Evolutionary conservation across 2,888 invertebrate species (phyloP), one percentile per base, ranked within the genome.

Genomic region (Sarcophaga variegata): DNA sequence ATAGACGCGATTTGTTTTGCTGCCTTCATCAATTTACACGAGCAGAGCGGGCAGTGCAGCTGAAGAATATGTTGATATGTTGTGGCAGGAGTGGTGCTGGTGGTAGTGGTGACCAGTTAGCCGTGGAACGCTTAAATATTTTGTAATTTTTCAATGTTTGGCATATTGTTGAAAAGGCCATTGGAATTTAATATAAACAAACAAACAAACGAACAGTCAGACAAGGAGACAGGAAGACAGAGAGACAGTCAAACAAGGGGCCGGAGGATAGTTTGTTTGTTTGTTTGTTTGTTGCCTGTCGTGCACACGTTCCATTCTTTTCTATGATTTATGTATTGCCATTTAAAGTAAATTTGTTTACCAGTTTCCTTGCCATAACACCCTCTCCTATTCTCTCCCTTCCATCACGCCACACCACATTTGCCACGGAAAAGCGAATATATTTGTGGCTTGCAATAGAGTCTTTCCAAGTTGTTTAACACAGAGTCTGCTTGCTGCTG

Each of bases 321-420:
- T 62, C 62, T 79, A 84, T 87, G 87, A 87, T 87, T 87, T 87
- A 87, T 87, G 81, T 78, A 3, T 75, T 66, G 69, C 81, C 84
- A 87, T 87, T 84, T 87, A 87, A 87, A 87, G 87, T 87, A 83
- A 87, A 87, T 87, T 84, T 84, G 87, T 87, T 84, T 87, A 81
- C 78, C 81, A 83, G 81, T 81, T 87, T 84, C 62, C 67, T 83
- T 74, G 37, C 8, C 37, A 37, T 37, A 37, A 37, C 37, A 37
- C 37, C 8, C 37, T 37, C 37, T 37, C 37, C 37, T 37, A 37
- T 2, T 37, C 37, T 37, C 37, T 37, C 37, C 8, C 37, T 10
- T 37, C 37, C 37, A 37, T 5, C 37, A 37, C 0, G 8, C 37
- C 37, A 10, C 37, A 37, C 8, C 10, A 63, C 11, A 72, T 62